Base-by-base conservation (phyloP, 1,140 invertebrate species). In the Tetraneura akinire region DNA sequence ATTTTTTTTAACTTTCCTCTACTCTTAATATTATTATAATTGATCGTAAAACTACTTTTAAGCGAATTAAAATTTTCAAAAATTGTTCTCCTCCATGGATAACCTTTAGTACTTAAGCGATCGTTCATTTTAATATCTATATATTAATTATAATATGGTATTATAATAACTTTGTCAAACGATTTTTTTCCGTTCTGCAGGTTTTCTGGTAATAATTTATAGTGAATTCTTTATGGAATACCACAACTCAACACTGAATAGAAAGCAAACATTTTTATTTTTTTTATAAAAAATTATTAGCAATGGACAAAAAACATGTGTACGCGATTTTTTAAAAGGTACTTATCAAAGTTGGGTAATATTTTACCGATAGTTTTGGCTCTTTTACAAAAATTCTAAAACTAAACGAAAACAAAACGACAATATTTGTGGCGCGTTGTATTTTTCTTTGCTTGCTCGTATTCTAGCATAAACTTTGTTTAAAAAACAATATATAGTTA, bases 351-450 rank as follows among this genome's bases (percentile, higher is more conserved):
- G 29, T 37, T 11, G 29, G 29, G 18, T 21, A 37, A 64, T 64
- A 64, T 64, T 64, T 64, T 37, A 64, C 29, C 10, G 2, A 60
- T 37, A 11, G 60, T 64, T 37, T 64, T 64, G 29, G 60, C 29
- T 37, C 8, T 64, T 62, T 29, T 37, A 64, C 60, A 64, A 64
- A 64, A 64, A n/a, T 14, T 16, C 2, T 64, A 37, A 64, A 64
- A 64, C 60, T 64, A 32, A n/a, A 64, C 60, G 8, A 18, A 37
- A 64, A 64, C 29, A 64, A 37, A 64, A 32, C 18, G 2, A 18
- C 18, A 64, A 64, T 37, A 26, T 60, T 60, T 16, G 57, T 29
- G 16, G 8, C 60, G 8, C 60, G 16, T 1, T 18, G 60, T 64
- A n/a, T n/a, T n/a, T 37, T 37, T n/a, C 16, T 64, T 29, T 37